phyloP scores from a whole-genome alignment of 2,113 vertebrate species.

The Callaeas wilsoni region DNA sequence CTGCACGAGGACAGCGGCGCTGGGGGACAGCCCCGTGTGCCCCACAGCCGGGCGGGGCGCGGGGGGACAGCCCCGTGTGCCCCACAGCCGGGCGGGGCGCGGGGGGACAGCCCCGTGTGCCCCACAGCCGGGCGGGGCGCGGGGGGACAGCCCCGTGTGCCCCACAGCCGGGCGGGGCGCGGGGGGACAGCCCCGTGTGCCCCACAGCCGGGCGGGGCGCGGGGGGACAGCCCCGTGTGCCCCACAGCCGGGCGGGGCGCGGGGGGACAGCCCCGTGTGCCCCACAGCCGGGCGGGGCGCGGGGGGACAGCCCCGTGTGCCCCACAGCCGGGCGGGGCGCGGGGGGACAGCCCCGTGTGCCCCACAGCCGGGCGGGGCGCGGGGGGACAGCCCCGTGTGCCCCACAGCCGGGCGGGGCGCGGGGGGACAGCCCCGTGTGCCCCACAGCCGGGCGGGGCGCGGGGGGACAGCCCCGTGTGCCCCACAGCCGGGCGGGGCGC shows the following conservation, averaged over 20 bases:
- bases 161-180: not conserved
- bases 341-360: not conserved
- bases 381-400: not conserved
- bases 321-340: not conserved
- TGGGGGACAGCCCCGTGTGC: not conserved
- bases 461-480: not conserved
- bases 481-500: not conserved
- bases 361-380: not conserved
- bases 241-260: not conserved
- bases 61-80: not conserved
- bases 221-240: not conserved
- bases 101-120: not conserved
- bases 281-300: not conserved
- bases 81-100: not conserved
- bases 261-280: not conserved
- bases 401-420: not conserved
- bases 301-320: not conserved
- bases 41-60: not conserved
- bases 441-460: not conserved
- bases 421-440: not conserved
- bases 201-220: not conserved
- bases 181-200: not conserved
- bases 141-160: not conserved
- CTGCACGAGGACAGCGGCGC: rapidly evolving
- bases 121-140: not conserved